Evolutionary conservation across 2,113 vertebrate genomes (phyloP).

Genomic region (Pteronura brasiliensis): DNA sequence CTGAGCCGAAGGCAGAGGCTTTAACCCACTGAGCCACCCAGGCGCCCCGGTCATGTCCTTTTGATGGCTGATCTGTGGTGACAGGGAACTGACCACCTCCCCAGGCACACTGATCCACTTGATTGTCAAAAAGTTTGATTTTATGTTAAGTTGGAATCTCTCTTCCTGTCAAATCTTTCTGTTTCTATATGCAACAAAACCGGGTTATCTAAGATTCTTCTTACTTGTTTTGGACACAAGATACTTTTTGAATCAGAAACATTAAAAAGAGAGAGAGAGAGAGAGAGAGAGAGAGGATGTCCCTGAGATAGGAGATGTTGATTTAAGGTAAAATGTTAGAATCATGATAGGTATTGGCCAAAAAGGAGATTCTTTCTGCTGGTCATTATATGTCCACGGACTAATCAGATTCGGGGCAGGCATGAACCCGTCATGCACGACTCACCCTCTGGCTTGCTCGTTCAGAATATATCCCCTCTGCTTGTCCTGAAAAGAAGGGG

Average conservation of each 20-base stretch:
- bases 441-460: background rate
- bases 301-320: background rate
- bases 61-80: background rate
- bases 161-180: background rate
- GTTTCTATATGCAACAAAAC: conserved; percentile 3
- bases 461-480: background rate
- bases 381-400: background rate
- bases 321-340: background rate
- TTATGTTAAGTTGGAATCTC: background rate
- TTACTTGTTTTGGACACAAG: conserved; percentile 43
- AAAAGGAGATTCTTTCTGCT: background rate
- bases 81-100: background rate
- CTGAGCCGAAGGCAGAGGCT: too few species aligned
- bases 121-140: background rate
- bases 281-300: background rate
- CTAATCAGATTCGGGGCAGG: background rate
- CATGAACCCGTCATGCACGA: background rate
- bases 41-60: background rate
- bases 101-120: background rate
- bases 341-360: background rate
- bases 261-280: background rate
- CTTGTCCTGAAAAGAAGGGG: background rate
- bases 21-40: too few species aligned
- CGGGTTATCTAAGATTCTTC: background rate
- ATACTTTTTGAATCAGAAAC: conserved; percentile 14